A percentile compares a stretch with the other conserved stretches of the same genome.
phyloP scores from a whole-genome alignment of 2,113 vertebrate species.

The Notarius lentiginosus region DNA sequence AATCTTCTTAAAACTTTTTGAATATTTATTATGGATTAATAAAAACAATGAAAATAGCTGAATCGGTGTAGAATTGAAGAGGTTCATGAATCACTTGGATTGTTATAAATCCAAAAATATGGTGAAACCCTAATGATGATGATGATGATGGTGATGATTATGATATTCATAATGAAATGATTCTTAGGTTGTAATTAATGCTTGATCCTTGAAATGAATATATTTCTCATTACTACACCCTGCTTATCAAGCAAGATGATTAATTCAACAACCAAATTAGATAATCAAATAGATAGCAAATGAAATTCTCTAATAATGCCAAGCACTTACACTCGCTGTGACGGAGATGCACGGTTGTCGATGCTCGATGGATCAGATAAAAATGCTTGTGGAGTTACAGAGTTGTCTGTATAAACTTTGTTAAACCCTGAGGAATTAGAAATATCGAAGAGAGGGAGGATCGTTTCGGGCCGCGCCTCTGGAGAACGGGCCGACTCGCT shows the following conservation, averaged over 20 bases:
- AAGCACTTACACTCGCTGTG: not conserved
- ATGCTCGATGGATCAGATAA: not conserved
- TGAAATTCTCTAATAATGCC: not conserved
- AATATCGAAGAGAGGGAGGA: conserved; percentile 57
- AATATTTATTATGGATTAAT: not conserved
- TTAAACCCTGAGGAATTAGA: conserved; percentile 47
- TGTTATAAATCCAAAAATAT: not conserved
- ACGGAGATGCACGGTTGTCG: not conserved
- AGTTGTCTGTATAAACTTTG: conserved; percentile 59
- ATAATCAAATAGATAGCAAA: not conserved
- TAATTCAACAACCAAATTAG: not conserved
- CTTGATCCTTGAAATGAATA: not conserved
- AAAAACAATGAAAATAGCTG: not conserved
- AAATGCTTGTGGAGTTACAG: not conserved
- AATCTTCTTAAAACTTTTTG: not conserved
- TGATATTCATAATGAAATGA: not conserved
- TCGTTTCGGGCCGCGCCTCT: conserved; percentile 49
- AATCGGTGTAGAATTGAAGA: not conserved
- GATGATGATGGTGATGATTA: not conserved
- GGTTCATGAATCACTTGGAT: not conserved
- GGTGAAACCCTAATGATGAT: not conserved
- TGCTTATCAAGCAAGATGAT: not conserved
- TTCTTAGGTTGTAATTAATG: not conserved
- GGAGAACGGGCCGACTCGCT: conserved; percentile 7
- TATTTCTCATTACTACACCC: not conserved